Base-by-base conservation (phyloP, 2,797 vertebrate genomes). In the Diplodus sargus region DNA sequence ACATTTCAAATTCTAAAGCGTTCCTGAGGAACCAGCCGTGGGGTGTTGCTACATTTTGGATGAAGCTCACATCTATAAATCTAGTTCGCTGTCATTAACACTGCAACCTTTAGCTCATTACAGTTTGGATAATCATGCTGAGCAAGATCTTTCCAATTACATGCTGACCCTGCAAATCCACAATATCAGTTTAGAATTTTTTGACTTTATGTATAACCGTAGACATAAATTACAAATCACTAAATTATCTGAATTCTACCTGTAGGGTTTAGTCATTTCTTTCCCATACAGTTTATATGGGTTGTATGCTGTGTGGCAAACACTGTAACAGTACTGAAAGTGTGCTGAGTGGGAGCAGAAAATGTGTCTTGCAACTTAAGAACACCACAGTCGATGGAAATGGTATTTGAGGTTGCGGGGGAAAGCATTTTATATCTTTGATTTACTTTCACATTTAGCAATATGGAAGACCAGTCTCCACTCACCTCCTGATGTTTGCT, bases 361-460 rank as follows among this genome's bases (percentile, higher is more conserved):
- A 56, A 69, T 47, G 42, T 42, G 17, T 71, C 49, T 65, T 43
- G 16, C 51, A 68, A 39, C 74, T 61, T 60, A 39, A 78, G 15
- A 62, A 74, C 63, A 64, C 45, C 70, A 69, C 68, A 34, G 59
- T 82, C 67, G 56, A 80, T 77, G 45, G 23, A 86, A 82, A 78
- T 72, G 39, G 8, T 75, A 54, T 78, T 69, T 85, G 77, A 85
- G 76, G 67, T 84, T 76, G 65, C 48, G 51, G 66, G 25, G 61
- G 28, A 43, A 65, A 78, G 30, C 60, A 49, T 17, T 51, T 49
- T 14, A 65, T 43, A 53, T 42, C 65, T 86, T 71, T 85, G 71
- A 90, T 76, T 66, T 76, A 78, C 60, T 82, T 89, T 85, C 74
- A 70, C 45, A 60, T 85, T 87, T 76, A 69, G 78, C 62, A 16